Conservation (phyloP, 2,888 invertebrate genomes). For the Machimus rusticus region DNA sequence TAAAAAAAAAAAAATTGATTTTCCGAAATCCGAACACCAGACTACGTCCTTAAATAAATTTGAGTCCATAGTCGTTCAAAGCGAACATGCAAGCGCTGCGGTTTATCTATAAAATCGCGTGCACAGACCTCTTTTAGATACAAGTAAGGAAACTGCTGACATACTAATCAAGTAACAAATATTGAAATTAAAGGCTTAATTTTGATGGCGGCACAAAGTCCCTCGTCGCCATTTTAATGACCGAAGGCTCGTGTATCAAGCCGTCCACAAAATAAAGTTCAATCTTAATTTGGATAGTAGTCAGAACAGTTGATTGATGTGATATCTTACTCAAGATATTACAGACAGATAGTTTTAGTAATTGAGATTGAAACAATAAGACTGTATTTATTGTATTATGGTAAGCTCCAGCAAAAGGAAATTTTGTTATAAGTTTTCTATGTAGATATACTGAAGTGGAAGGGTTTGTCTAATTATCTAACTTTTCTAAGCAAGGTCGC, state of each 20-base stretch:
- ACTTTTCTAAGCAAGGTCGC: too few species aligned
- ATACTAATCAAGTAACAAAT: background rate
- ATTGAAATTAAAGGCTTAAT: background rate
- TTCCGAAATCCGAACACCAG: too few species aligned
- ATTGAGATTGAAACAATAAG: background rate
- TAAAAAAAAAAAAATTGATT: too few species aligned
- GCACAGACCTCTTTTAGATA: background rate
- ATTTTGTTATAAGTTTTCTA: too few species aligned
- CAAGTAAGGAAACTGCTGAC: background rate
- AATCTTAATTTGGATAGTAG: background rate
- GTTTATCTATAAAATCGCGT: background rate
- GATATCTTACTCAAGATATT: background rate
- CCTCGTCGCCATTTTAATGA: background rate
- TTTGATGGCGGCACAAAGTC: background rate
- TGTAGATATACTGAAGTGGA: too few species aligned
- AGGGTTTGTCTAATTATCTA: too few species aligned
- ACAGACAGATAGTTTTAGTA: background rate
- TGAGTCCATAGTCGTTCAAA: background rate
- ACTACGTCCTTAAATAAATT: too few species aligned
- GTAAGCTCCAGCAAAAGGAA: background rate
- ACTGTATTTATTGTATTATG: background rate
- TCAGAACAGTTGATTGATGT: background rate
- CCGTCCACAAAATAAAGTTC: background rate
- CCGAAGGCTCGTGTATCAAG: background rate
- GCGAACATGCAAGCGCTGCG: background rate